Conservation (phyloP, 1,140 invertebrate genomes). For the Brachionus plicatilis region DNA sequence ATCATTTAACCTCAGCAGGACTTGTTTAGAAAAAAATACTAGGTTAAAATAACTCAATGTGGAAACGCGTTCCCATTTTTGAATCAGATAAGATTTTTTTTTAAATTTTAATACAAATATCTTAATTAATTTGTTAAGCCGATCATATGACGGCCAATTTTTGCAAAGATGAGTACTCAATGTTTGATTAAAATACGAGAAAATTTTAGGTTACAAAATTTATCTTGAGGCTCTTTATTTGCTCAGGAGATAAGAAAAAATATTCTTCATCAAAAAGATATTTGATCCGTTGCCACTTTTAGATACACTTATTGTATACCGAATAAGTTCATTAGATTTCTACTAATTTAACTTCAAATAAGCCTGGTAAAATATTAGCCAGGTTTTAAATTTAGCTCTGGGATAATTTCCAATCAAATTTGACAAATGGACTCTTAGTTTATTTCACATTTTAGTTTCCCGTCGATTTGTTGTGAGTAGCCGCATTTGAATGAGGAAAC, state of each 20-base stretch:
- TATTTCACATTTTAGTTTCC: not conserved
- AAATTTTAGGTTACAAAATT: not conserved
- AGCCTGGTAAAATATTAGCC: not conserved
- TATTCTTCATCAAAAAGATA: not conserved
- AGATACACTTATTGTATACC: not conserved
- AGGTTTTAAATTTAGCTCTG: not conserved
- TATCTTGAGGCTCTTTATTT: not conserved
- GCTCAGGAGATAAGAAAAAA: not conserved
- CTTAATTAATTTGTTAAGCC: not conserved
- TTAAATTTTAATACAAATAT: not conserved
- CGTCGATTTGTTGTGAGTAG: not conserved
- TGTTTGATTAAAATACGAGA: not conserved
- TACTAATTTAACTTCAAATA: not conserved
- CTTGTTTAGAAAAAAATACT: not conserved
- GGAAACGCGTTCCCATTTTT: not conserved
- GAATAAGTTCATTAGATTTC: not conserved
- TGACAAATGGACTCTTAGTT: not conserved
- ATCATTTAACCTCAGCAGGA: not conserved
- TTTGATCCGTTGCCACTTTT: not conserved
- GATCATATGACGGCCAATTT: not conserved
- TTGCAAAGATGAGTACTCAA: not conserved
- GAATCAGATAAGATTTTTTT: not conserved
- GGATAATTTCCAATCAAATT: not conserved
- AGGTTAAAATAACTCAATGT: not conserved
- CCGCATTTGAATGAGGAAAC: not conserved